Evolutionary conservation across 2,888 invertebrate species (phyloP), one percentile per base, ranked within the genome.

Genomic region (Alloscopus bannaensis): DNA sequence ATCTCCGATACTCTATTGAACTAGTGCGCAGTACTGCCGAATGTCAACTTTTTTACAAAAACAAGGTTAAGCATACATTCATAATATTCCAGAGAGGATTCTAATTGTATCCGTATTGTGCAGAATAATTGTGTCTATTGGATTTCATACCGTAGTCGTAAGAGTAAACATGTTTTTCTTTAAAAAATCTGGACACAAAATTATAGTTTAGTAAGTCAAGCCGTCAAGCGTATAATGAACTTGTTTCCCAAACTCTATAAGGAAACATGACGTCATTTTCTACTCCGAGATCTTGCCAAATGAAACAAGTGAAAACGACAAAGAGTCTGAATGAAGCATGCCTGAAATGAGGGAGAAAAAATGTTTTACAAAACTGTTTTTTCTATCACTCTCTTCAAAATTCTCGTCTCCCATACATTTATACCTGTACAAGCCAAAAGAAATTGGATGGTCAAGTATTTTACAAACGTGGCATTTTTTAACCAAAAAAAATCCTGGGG

Each of bases 291-390:
- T 36, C 36, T 8, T 36, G 36, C 36, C 36, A 47, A 47, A 47
- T 4, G 50, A 13, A 13, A 47, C 8, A 4, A 6, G 4, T 13
- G 40, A 40, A 40, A 47, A 47, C 50, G 13, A n/a, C n/a, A 4
- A 11, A 47, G 50, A 47, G 50, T 47, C 50, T 47, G 50, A 47
- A n/a, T 47, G 13, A 47, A 47, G 50, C 18, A 47, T 47, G 50
- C 50, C 50, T 47, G 50, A 47, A 18, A 13, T n/a, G 20, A 47
- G 6, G 6, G 8, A 36, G 50, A 47, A 47, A 47, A 4, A 47
- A 4, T 4, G 13, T 36, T 36, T 20, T 1, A 57, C 20, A 57
- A 26, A 20, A 1, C 24, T 13, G 24, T 6, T 55, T 11, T 52
- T 11, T 52, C 2, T 22, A 3, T n/a, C 18, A 52, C 13, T 20